Evolutionary conservation across 2,888 invertebrate genomes (phyloP), one percentile per base, ranked within the genome.

Genomic region (Baronia brevicornis): DNA sequence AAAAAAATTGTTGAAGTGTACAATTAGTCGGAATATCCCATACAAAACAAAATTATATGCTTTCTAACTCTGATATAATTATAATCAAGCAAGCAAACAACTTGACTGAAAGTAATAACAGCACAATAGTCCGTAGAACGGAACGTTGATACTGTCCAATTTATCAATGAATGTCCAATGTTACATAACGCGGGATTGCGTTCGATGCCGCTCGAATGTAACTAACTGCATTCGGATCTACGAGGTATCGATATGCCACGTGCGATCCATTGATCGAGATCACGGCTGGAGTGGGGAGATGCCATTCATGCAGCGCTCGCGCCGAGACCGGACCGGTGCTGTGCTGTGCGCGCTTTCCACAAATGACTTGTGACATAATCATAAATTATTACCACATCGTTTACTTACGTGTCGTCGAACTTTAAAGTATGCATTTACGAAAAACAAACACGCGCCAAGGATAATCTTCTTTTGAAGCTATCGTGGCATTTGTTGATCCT

Each of bases 251-350:
- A 70, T 58, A n/a, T 54, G 60, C 71, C 78, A 72, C 77, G 75
- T 71, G 74, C 72, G 56, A 61, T 60, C 68, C 74, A 77, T 74
- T 79, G 77, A 78, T 70, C 58, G 59, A 46, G 42, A 14, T 49
- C 51, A 50, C 46, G 46, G 54, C 51, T 46, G 41, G 36, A 53
- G 46, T 48, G 57, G 53, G 54, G 67, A 54, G 66, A 60, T 66
- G 61, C 61, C 73, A 78, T 78, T 75, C 68, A 71, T 63, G 61
- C 54, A 58, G 73, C 66, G 68, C 72, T 57, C 68, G 66, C 70
- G 67, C 63, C 59, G 43, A 54, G 60, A 51, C 47, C 46, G 53
- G 62, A 65, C 58, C 50, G 53, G 49, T 61, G 61, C 59, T 59
- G 52, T 35, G 50, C n/a, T n/a, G n/a, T n/a, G n/a, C n/a, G n/a